Evolutionary conservation across 2,113 vertebrate genomes (phyloP).

Genomic region (Cricetomys ansorgei): DNA sequence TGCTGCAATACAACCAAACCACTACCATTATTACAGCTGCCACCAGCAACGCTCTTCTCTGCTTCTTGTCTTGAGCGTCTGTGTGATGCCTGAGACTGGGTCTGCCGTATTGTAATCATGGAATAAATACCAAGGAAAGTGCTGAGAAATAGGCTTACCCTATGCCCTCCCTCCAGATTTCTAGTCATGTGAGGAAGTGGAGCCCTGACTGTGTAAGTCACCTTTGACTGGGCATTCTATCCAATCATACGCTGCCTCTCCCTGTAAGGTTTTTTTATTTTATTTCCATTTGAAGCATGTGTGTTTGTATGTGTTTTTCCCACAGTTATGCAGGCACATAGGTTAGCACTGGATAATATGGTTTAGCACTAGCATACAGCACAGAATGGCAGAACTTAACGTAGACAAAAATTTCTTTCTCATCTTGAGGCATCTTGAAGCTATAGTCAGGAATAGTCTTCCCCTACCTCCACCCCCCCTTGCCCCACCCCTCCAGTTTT

Average conservation of each 20-base stretch:
- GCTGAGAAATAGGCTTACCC: neutral
- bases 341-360: conserved; percentile 29
- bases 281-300: neutral
- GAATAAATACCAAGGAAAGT: neutral
- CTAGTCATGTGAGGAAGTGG: conserved; percentile 13
- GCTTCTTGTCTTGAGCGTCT: neutral
- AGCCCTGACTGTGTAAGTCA: neutral
- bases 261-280: neutral
- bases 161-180: neutral
- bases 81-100: neutral
- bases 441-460: conserved; percentile 1
- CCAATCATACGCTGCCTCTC: neutral
- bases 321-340: neutral
- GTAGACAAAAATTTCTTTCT: neutral
- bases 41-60: neutral
- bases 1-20: neutral
- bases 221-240: neutral
- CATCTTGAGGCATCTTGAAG: conserved; percentile 41
- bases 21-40: neutral
- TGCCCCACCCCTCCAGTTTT: conserved; percentile 24
- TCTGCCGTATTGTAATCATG: neutral
- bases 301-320: conserved; percentile 3
- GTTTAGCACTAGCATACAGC: neutral
- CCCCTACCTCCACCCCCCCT: neutral
- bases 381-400: conserved; percentile 20